Evolutionary conservation across 2,888 invertebrate species (phyloP), one percentile per base, ranked within the genome.

Genomic region (Synanthedon vespiformis): DNA sequence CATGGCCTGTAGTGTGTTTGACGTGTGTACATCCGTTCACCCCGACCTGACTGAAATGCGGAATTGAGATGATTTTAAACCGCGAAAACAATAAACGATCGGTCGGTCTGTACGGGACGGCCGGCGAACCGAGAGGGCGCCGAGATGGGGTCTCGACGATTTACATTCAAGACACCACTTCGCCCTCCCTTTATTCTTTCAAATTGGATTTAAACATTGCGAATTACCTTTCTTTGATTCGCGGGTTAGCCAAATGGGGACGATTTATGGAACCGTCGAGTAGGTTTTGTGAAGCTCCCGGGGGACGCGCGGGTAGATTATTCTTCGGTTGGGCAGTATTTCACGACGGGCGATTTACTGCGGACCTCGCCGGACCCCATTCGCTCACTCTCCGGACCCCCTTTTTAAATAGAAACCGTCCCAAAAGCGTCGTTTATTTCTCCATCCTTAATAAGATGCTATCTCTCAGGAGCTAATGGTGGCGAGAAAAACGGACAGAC

Each of bases 181-280:
- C 4, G 58, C 67, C 63, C 66, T 57, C 64, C 60, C 63, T 62
- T 66, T 63, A 55, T 58, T 57, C 59, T 60, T 57, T 54, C 71
- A 78, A 82, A 83, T 81, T 80, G 80, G 80, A 80, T 82, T 82
- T 81, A 82, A 81, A 81, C 82, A 79, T 81, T 79, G 79, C 74
- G 82, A 82, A 83, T 82, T 82, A 81, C 82, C 75, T 80, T 76
- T 75, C 77, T 80, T 81, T 80, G 81, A 80, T 82, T 83, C 81
- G 80, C 80, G 81, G 83, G 80, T 77, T 79, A 78, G 77, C 76
- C 80, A 75, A 79, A 79, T 74, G 80, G 82, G 80, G 79, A 80
- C 80, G 79, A 83, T 82, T 81, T 80, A 82, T 82, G 74, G 77
- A 76, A 73, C 67, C 65, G 65, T 64, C 68, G 67, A 63, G 68